phyloP scores from a whole-genome alignment of 2,113 vertebrate species.

The Archocentrus centrarchus region DNA sequence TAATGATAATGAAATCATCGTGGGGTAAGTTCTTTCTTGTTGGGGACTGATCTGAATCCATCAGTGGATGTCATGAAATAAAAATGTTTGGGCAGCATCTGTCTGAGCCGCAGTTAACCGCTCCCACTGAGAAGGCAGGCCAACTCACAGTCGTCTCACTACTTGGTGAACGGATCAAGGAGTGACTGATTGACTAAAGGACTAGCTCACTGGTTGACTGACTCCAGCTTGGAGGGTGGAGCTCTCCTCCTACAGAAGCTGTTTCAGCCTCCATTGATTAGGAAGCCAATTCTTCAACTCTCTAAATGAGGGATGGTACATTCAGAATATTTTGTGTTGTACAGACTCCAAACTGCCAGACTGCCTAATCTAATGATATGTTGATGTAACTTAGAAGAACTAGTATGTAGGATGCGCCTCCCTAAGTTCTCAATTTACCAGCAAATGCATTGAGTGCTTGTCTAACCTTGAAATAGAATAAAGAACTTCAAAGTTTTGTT shows the following conservation, averaged over 20 bases:
- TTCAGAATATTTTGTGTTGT: conserved; percentile 18
- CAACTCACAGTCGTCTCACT: neutral
- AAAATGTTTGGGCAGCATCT: conserved; percentile 45
- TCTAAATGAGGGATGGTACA: conserved; percentile 14
- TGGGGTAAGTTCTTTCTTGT: conserved; percentile 29
- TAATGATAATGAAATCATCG: conserved; percentile 48
- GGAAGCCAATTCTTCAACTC: conserved; percentile 44
- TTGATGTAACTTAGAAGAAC: neutral
- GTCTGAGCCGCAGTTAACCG: neutral
- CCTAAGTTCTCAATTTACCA: neutral
- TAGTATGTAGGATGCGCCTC: neutral
- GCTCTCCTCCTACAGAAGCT: conserved; percentile 35
- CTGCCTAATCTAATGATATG: neutral
- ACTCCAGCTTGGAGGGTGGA: conserved; percentile 64
- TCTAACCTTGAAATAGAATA: conserved; percentile 22
- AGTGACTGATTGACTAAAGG: conserved; percentile 5
- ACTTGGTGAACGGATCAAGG: neutral
- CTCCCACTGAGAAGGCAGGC: conserved; percentile 21
- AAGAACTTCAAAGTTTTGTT: neutral
- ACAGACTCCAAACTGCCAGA: neutral
- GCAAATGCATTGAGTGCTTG: neutral
- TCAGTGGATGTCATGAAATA: conserved; percentile 21
- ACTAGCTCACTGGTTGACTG: conserved; percentile 29
- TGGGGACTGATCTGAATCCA: conserved; percentile 22
- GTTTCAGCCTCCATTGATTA: conserved; percentile 47